phyloP scores from a whole-genome alignment of 2,797 vertebrate genomes.

The Brachymystax lenok region DNA sequence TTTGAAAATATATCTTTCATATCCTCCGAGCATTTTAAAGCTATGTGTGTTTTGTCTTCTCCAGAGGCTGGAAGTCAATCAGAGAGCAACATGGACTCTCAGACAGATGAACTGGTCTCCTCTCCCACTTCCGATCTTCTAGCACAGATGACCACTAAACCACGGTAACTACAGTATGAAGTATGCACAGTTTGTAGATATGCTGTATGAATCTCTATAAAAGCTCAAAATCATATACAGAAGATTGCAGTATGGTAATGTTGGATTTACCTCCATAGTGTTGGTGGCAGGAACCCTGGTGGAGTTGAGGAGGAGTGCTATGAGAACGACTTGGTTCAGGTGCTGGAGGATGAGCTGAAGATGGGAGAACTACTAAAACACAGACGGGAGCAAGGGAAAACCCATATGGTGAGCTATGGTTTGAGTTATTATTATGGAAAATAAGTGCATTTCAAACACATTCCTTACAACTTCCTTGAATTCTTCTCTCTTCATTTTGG shows the following conservation, averaged over 20 bases:
- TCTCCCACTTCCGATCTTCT: slow-evolving; percentile 87
- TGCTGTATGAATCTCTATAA: too few species aligned
- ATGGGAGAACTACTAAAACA: slow-evolving; percentile 91
- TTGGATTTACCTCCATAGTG: background rate
- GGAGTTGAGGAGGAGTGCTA: slow-evolving; percentile 81
- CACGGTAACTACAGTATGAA: slow-evolving; percentile 72
- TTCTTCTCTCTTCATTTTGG: slow-evolving; percentile 29
- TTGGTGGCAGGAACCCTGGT: slow-evolving; percentile 72
- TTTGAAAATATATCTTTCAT: too few species aligned
- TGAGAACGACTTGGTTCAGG: slow-evolving; percentile 87
- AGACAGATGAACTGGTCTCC: slow-evolving; percentile 84
- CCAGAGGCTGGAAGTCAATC: slow-evolving; percentile 90
- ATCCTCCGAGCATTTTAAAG: background rate
- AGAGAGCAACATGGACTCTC: slow-evolving; percentile 86
- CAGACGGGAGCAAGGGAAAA: slow-evolving; percentile 85
- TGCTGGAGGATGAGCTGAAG: slow-evolving; percentile 88
- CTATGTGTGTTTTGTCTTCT: slow-evolving; percentile 1
- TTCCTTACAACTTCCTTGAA: background rate
- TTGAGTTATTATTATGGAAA: background rate
- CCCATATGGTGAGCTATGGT: slow-evolving; percentile 82
- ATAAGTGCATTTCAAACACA: background rate
- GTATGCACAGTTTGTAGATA: background rate
- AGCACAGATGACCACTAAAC: slow-evolving; percentile 80
- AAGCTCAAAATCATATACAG: too few species aligned
- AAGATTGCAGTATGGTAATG: background rate